Base-by-base conservation (phyloP, 2,797 vertebrate genomes). In the Sebastes trivittatus region DNA sequence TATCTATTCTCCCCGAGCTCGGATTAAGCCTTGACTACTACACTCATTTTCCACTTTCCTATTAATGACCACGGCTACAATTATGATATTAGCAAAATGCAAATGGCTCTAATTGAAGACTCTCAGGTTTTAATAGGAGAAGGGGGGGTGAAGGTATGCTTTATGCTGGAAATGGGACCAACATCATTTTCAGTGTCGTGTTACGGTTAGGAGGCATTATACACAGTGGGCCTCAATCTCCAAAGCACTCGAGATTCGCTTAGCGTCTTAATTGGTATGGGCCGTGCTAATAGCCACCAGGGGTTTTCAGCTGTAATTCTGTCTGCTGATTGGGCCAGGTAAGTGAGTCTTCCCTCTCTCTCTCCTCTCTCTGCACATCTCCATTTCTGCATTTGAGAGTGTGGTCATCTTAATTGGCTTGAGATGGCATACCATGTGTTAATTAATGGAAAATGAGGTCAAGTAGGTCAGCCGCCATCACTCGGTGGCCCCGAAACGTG, bases 21-120 rank as follows among this genome's bases (percentile, higher is more conserved):
- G 70, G 89, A 93, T 93, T 94, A 92, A 90, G 83, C 83, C 91
- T 90, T 72, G 72, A 87, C 92, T 90, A 89, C 89, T 75, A 85
- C 89, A 92, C 93, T 95, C 91, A 94, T 93, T 94, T 95, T 91
- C 95, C 93, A 92, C 93, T 95, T 93, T 84, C 92, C 92, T 95
- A 93, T 95, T 96, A 96, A 96, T 94, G 94, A 94, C 94, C 93
- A 80, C 78, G 88, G 92, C 94, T 92, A 93, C 95, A 96, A 96
- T 96, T 96, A 96, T 95, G 95, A 95, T 95, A 96, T 96, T 96
- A 95, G 93, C 88, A 87, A 94, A 93, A 95, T 95, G 95, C 95
- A 95, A 96, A 96, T 96, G 93, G 86, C 68, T 93, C 92, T 95
- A 96, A 96, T 96, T 96, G 94, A 94, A 95, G 94, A 94, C 93